Evolutionary conservation across 2,797 vertebrate species (phyloP).

Genomic region (Mormyrops attenuatus): DNA sequence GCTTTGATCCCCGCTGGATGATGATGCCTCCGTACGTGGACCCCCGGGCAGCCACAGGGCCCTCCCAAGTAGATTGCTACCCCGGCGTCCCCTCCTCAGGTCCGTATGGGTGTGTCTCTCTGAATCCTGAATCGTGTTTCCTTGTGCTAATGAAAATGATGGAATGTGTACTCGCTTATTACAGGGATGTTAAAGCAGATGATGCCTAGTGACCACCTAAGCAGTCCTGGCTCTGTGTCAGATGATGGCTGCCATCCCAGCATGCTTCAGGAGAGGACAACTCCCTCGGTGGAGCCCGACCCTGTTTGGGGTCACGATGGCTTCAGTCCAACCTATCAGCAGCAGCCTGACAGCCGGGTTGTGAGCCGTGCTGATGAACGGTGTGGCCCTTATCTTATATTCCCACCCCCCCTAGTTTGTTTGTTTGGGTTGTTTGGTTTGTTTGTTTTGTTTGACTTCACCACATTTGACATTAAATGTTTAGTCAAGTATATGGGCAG

Average conservation of each 20-base stretch:
- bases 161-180: not conserved
- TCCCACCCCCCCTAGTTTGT: not conserved
- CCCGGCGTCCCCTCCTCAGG: constrained; percentile 81
- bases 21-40: constrained; percentile 99
- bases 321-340: constrained; percentile 79
- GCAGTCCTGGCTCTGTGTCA: constrained; percentile 70
- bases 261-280: constrained; percentile 74
- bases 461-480: not conserved
- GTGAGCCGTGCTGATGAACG: constrained; percentile 65
- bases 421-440: not conserved
- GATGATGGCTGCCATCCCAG: constrained; percentile 76
- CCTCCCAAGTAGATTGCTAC: constrained; percentile 84
- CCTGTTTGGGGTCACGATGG: constrained; percentile 83
- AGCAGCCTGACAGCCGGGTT: constrained; percentile 66
- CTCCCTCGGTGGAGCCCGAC: constrained; percentile 67
- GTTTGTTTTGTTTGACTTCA: not conserved
- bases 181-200: constrained; percentile 84
- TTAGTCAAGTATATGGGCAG: not conserved
- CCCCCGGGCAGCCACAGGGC: constrained; percentile 77
- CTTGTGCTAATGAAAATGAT: not conserved
- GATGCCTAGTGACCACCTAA: constrained; percentile 75
- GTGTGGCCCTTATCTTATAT: constrained; percentile 47
- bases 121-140: not conserved
- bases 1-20: constrained; percentile 97
- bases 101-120: constrained; percentile 34